Evolutionary conservation across 53 echinoderm and acorn worm species (phyloP).

Genomic region (Luidia sarsii): DNA sequence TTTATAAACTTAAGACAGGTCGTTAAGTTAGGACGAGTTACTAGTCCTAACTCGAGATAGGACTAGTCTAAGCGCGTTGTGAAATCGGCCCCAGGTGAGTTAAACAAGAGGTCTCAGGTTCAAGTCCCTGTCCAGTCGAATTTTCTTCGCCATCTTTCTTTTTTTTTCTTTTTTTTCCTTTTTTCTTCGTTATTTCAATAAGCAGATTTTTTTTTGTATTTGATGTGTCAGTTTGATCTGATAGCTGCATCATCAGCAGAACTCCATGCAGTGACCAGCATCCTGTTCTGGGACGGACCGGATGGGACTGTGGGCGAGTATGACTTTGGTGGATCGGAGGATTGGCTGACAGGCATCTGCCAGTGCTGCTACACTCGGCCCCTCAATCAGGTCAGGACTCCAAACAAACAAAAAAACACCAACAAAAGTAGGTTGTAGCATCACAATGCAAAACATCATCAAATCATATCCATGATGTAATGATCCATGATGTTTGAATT

Average conservation of each 20-base stretch:
- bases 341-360: conserved; percentile 39
- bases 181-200: too few species aligned
- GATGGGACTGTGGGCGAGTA: conserved; percentile 51
- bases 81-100: too few species aligned
- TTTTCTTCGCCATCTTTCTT: too few species aligned
- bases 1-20: too few species aligned
- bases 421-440: neutral
- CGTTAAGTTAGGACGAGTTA: too few species aligned
- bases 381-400: conserved; percentile 52
- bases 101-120: too few species aligned
- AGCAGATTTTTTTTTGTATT: too few species aligned
- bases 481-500: too few species aligned
- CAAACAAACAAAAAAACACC: neutral
- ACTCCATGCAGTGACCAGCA: conserved; percentile 51
- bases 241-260: conserved; percentile 40
- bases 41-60: too few species aligned
- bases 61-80: too few species aligned
- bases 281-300: conserved; percentile 66
- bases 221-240: conserved; percentile 33
- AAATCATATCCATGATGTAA: neutral
- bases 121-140: too few species aligned
- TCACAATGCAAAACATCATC: neutral
- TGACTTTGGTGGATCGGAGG: conserved; percentile 10
- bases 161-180: too few species aligned
- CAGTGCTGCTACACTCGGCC: conserved; percentile 49